Conservation (phyloP, 1,140 invertebrate species). For the Diabrotica virgifera region DNA sequence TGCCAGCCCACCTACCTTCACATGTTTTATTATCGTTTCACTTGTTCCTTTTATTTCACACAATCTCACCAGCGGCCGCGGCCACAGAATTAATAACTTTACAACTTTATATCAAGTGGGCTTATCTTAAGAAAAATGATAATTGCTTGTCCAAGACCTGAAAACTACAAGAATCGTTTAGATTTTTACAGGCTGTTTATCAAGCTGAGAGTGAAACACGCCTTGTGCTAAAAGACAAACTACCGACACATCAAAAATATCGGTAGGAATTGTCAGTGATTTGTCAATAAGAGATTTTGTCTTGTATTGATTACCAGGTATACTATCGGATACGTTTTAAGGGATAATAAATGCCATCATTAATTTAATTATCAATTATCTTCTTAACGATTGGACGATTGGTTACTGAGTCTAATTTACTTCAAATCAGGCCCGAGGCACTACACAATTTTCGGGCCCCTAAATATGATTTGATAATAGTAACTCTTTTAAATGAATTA, state of each 20-base stretch:
- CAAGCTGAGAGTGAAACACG: not conserved
- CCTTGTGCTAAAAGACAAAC: not conserved
- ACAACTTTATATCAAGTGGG: slow-evolving; percentile 28
- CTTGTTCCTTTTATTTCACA: slow-evolving; percentile 39
- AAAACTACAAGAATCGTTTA: slow-evolving; percentile 18
- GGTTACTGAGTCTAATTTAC: no score
- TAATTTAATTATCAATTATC: no score
- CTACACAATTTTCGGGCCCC: no score
- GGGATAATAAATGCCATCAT: no score
- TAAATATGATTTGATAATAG: no score
- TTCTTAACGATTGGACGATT: no score
- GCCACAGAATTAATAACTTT: slow-evolving; percentile 26
- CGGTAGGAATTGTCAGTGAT: not conserved
- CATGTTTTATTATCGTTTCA: slow-evolving; percentile 42
- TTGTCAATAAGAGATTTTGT: not conserved
- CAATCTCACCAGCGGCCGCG: slow-evolving; percentile 26
- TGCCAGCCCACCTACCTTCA: slow-evolving; percentile 34
- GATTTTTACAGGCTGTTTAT: slow-evolving; percentile 7
- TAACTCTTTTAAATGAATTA: no score
- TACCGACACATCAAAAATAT: not conserved
- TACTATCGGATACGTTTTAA: not conserved
- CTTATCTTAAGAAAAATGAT: slow-evolving; percentile 25
- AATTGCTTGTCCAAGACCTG: slow-evolving; percentile 17
- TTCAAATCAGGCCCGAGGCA: no score
- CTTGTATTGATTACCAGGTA: not conserved